Evolutionary conservation across 2,888 invertebrate genomes (phyloP).

Genomic region (Tipula confusa): DNA sequence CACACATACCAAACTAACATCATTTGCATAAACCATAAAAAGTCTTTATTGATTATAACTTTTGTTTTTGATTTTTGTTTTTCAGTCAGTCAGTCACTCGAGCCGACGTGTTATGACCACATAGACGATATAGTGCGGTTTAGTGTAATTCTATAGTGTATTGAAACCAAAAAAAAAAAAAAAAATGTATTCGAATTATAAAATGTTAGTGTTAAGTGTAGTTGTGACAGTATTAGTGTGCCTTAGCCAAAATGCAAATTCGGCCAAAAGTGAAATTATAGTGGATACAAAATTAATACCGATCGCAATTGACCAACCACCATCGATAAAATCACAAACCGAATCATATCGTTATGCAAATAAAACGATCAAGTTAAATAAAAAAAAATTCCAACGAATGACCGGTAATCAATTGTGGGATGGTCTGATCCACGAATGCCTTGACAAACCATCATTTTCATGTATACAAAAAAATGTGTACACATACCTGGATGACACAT

Average conservation of each 20-base stretch:
- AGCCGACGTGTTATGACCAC: neutral
- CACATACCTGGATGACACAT: conserved; percentile 63
- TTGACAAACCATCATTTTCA: conserved; percentile 59
- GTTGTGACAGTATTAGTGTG: neutral
- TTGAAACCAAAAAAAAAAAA: no score
- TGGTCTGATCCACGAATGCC: conserved; percentile 67
- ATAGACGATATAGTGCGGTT: neutral
- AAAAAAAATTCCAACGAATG: conserved; percentile 37
- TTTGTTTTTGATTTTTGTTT: neutral
- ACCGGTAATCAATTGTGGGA: conserved; percentile 69
- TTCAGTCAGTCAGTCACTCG: neutral
- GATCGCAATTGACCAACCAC: neutral
- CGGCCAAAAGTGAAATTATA: neutral
- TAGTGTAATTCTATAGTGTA: neutral
- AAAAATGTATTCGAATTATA: neutral
- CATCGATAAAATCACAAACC: neutral
- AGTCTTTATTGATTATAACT: neutral
- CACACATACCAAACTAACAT: neutral
- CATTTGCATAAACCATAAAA: no score
- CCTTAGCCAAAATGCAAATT: neutral
- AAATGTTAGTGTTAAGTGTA: neutral
- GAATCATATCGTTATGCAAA: neutral
- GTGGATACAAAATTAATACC: neutral
- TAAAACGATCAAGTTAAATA: neutral
- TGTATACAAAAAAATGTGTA: conserved; percentile 76